phyloP scores from a whole-genome alignment of 2,113 vertebrate genomes.

The Panthera leo region DNA sequence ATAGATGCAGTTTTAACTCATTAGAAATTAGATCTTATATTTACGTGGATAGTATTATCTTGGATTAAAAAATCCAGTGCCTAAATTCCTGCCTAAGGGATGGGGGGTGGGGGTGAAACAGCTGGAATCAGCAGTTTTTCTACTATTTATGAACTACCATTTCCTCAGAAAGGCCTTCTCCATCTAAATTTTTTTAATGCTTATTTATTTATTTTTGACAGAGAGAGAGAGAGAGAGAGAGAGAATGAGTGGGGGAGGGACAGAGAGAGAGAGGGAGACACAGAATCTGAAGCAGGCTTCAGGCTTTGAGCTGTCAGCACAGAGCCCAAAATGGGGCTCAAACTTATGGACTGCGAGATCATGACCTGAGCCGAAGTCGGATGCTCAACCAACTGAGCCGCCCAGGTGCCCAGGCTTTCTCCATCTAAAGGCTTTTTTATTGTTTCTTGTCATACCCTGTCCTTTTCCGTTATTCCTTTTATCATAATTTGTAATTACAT shows the following conservation, averaged over 20 bases:
- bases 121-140: background rate
- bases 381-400: no score
- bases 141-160: background rate
- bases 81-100: background rate
- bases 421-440: background rate
- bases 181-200: background rate
- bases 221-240: no score
- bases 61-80: background rate
- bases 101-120: no score
- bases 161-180: background rate
- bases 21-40: conserved; percentile 1
- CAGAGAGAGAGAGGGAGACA: no score
- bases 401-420: background rate
- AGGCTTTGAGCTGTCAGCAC: no score
- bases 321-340: no score
- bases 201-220: background rate
- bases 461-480: background rate
- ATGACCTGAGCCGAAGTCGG: no score
- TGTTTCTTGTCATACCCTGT: background rate
- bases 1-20: background rate
- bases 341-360: no score
- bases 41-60: background rate
- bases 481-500: background rate
- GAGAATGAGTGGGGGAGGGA: no score
- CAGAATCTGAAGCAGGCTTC: no score